Evolutionary conservation across 2,113 vertebrate genomes (phyloP), one percentile per base, ranked within the genome.

Genomic region (Marmota flaviventris): DNA sequence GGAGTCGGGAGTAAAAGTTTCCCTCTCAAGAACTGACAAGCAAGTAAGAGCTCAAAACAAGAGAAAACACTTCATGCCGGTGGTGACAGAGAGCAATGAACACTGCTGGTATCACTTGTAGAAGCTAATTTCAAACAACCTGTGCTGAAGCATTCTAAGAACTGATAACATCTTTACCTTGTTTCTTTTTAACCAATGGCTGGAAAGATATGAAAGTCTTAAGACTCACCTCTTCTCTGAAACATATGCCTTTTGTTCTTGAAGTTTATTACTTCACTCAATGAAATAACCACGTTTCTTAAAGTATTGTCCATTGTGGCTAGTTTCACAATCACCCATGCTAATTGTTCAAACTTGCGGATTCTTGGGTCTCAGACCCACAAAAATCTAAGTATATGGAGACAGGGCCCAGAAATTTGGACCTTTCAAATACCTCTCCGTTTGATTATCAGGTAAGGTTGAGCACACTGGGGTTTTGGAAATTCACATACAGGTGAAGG

Each of bases 151-250:
- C 53, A 18, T 37, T 34, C 53, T 63, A 45, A 63, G 73, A 83
- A 84, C 72, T 92, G 76, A 58, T 39, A 8, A 9, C 24, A 69
- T 77, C 93, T 95, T 70, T 81, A 65, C 34, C n/a, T 89, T 51
- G 6, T 83, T 87, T 61, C 78, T 63, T 93, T 42, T 89, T 70
- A 70, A 92, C 77, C 56, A 72, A 69, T 2, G 37, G 39, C 39
- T 85, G 48, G 32, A 58, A 91, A 90, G 84, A 73, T 32, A 5
- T 85, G 27, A 93, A 91, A 87, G 85, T 48, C 84, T 91, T 73
- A 81, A 94, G 79, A 84, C 1, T 24, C 9, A 18, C 63, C 32
- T 32, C 53, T 85, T 77, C 56, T 82, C 56, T 85, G 84, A 96
- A 84, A 61, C 25, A 48, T 0, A 22, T 7, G 25, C 39, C 65